These are phyloP conservation scores for Paramisgurnus dabryanus DNA, from an alignment of 2,113 vertebrate genomes.

Conservation along the genomic window DNA sequence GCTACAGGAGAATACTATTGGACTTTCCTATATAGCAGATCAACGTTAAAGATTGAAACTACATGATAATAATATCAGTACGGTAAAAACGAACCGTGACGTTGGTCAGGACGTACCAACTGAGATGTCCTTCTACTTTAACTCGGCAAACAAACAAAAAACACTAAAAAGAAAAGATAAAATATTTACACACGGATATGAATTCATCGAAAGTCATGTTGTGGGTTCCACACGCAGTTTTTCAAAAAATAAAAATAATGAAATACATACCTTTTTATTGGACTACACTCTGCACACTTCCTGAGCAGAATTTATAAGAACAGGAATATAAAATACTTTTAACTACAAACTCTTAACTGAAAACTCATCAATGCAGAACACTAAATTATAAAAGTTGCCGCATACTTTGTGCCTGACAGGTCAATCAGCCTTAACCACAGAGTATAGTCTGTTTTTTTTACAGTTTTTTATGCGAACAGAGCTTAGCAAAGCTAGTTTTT, in stretches of 20 bases:
- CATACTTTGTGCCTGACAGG: too few species aligned
- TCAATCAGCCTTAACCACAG: too few species aligned
- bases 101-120: background rate
- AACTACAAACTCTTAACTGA: slow-evolving; percentile 47
- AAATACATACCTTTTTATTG: slow-evolving; percentile 52
- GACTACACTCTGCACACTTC: slow-evolving; percentile 62
- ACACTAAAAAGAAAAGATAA: slow-evolving; percentile 46
- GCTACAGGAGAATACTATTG: background rate
- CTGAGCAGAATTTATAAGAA: slow-evolving; percentile 68
- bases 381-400: slow-evolving; percentile 3
- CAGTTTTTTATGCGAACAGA: too few species aligned
- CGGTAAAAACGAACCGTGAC: too few species aligned
- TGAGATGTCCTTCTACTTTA: background rate
- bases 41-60: background rate
- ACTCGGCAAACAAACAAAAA: background rate
- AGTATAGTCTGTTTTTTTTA: too few species aligned
- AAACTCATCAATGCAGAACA: background rate
- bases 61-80: slow-evolving; percentile 2
- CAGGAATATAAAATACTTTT: slow-evolving; percentile 59
- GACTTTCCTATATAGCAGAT: background rate
- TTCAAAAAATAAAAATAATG: slow-evolving; percentile 46
- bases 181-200: slow-evolving; percentile 56
- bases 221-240: slow-evolving; percentile 37
- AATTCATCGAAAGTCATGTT: slow-evolving; percentile 47
- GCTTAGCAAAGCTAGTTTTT: too few species aligned